phyloP scores from a whole-genome alignment of 2,888 invertebrate genomes.

The Lumbricus terrestris region DNA sequence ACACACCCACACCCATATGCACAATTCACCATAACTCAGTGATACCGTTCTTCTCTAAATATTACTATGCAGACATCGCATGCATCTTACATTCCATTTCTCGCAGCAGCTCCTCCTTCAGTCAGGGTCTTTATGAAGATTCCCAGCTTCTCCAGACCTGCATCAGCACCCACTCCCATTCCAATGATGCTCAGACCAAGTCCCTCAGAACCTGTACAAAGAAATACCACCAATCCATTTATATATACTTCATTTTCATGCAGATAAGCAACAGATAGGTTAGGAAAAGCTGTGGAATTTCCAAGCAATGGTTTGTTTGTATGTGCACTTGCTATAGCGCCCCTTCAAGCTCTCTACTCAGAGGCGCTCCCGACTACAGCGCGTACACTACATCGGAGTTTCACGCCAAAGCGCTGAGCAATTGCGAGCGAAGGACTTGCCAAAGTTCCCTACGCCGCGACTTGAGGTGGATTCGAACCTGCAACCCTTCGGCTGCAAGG shows the following conservation, averaged over 20 bases:
- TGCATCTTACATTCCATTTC: constrained; percentile 72
- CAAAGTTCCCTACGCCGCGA: no score
- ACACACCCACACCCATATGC: neutral
- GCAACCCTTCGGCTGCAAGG: no score
- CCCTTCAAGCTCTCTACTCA: no score
- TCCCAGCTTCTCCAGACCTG: constrained; percentile 78
- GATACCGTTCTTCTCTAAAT: neutral
- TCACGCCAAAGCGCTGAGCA: no score
- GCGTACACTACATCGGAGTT: no score
- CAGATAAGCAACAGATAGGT: neutral
- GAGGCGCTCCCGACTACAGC: no score
- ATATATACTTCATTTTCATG: neutral
- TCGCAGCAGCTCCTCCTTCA: constrained; percentile 88
- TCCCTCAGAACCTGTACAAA: constrained; percentile 72
- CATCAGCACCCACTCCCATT: constrained; percentile 99
- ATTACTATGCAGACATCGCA: neutral
- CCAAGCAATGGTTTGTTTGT: neutral
- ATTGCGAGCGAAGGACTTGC: no score
- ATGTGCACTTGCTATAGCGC: no score
- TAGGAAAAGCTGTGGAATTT: neutral
- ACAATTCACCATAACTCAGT: neutral
- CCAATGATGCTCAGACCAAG: constrained; percentile 96
- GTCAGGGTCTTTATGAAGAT: constrained; percentile 99
- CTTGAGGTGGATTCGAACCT: no score
- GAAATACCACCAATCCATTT: neutral